phyloP scores from a whole-genome alignment of 2,797 vertebrate species.

The Lophius americanus region DNA sequence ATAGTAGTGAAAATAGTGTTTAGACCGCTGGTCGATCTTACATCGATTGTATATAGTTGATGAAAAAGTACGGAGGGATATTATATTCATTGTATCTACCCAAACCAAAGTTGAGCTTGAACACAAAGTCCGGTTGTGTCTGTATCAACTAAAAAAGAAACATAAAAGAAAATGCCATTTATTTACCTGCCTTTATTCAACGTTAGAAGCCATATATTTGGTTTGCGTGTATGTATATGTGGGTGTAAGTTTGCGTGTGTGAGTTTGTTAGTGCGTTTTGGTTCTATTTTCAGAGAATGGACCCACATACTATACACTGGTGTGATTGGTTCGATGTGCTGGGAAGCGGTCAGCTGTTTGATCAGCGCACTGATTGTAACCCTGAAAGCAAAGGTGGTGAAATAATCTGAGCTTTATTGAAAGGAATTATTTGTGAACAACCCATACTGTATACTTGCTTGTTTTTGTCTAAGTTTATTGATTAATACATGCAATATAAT shows the following conservation, averaged over 20 bases:
- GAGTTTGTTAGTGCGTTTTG: slow-evolving; percentile 67
- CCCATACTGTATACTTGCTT: slow-evolving; percentile 81
- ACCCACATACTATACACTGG: slow-evolving; percentile 62
- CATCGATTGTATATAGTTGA: slow-evolving; percentile 84
- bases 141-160: slow-evolving; percentile 84
- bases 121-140: slow-evolving; percentile 87
- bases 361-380: slow-evolving; percentile 71
- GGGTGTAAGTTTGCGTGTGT: slow-evolving; percentile 67
- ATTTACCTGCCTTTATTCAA: slow-evolving; percentile 89
- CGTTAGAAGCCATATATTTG: slow-evolving; percentile 88
- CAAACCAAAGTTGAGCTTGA: slow-evolving; percentile 89
- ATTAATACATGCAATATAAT: slow-evolving; percentile 86
- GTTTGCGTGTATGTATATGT: slow-evolving; percentile 78
- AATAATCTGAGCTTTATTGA: slow-evolving; percentile 75
- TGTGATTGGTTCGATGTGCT: slow-evolving; percentile 61
- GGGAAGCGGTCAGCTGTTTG: slow-evolving; percentile 53
- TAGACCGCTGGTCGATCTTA: slow-evolving; percentile 90
- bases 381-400: slow-evolving; percentile 62
- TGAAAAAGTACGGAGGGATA: slow-evolving; percentile 72
- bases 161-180: slow-evolving; percentile 82
- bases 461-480: slow-evolving; percentile 80
- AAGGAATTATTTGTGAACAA: slow-evolving; percentile 75
- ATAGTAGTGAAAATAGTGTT: slow-evolving; percentile 80
- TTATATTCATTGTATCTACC: slow-evolving; percentile 85
- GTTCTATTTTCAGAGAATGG: slow-evolving; percentile 72